Evolutionary conservation across 1,140 invertebrate species (phyloP).

Genomic region (Globodera rostochiensis): DNA sequence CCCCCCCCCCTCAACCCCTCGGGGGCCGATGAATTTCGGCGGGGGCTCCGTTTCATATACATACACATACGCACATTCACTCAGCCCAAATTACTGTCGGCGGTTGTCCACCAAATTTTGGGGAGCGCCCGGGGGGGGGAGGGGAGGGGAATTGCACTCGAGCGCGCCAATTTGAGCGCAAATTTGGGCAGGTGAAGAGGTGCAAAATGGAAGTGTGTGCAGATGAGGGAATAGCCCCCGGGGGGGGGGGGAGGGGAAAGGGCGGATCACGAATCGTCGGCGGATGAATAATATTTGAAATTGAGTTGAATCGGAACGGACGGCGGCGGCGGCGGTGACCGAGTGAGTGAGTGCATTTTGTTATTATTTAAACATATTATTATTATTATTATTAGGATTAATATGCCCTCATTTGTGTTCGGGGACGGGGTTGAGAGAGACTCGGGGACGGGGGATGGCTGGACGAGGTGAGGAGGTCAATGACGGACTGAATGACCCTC

Average conservation of each 20-base stretch:
- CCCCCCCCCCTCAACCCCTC: background rate
- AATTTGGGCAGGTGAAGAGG: background rate
- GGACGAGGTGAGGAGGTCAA: background rate
- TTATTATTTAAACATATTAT: background rate
- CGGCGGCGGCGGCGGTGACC: too few species aligned
- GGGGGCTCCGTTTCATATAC: conserved; percentile 7
- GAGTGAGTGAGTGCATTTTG: too few species aligned
- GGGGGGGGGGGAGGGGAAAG: too few species aligned
- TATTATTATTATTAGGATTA: background rate
- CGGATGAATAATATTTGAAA: too few species aligned
- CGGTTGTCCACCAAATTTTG: background rate
- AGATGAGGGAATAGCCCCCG: background rate
- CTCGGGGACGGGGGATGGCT: background rate
- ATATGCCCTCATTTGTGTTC: background rate
- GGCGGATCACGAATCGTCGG: background rate
- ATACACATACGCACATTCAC: background rate
- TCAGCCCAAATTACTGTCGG: conserved; percentile 8
- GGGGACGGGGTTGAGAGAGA: background rate
- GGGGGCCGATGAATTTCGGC: background rate
- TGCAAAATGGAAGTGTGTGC: background rate
- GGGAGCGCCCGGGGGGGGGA: background rate
- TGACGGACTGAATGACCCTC: too few species aligned
- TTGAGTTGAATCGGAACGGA: too few species aligned
- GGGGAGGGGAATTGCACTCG: background rate
- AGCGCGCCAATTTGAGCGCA: background rate